phyloP scores from a whole-genome alignment of 2,888 invertebrate genomes.

The Thecophora atra region DNA sequence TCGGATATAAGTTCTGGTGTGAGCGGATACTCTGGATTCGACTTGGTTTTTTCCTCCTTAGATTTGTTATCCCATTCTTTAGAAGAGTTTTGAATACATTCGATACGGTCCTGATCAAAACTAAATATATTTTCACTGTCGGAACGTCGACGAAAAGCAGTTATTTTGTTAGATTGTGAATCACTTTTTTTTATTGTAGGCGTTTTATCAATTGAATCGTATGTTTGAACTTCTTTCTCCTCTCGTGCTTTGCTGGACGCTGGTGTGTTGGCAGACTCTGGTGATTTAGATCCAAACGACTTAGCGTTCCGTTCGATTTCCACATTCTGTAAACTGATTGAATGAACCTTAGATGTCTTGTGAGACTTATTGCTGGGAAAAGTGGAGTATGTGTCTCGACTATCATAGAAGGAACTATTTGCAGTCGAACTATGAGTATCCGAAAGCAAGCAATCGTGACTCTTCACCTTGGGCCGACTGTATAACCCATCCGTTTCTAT shows the following conservation, averaged over 20 bases:
- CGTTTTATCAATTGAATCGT: slow-evolving; percentile 59
- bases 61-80: slow-evolving; percentile 59
- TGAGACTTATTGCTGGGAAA: slow-evolving; percentile 71
- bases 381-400: slow-evolving; percentile 72
- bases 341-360: slow-evolving; percentile 73
- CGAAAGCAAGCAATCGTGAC: slow-evolving; percentile 71
- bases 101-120: slow-evolving; percentile 80
- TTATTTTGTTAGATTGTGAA: slow-evolving; percentile 62
- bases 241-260: slow-evolving; percentile 55
- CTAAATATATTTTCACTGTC: slow-evolving; percentile 78
- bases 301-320: slow-evolving; percentile 72
- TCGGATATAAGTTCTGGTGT: slow-evolving; percentile 72
- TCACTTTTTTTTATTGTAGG: slow-evolving; percentile 52
- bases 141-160: slow-evolving; percentile 72
- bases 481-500: slow-evolving; percentile 53
- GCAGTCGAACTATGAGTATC: slow-evolving; percentile 66
- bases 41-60: slow-evolving; percentile 69
- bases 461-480: slow-evolving; percentile 67
- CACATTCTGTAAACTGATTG: slow-evolving; percentile 76
- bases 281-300: slow-evolving; percentile 61
- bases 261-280: slow-evolving; percentile 58
- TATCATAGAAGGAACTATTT: slow-evolving; percentile 68
- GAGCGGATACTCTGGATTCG: slow-evolving; percentile 68
- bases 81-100: slow-evolving; percentile 72
- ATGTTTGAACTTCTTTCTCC: slow-evolving; percentile 62